These are phyloP conservation scores for Anniella stebbinsi DNA, from an alignment of 2,797 vertebrate genomes.

Conservation along the genomic window DNA sequence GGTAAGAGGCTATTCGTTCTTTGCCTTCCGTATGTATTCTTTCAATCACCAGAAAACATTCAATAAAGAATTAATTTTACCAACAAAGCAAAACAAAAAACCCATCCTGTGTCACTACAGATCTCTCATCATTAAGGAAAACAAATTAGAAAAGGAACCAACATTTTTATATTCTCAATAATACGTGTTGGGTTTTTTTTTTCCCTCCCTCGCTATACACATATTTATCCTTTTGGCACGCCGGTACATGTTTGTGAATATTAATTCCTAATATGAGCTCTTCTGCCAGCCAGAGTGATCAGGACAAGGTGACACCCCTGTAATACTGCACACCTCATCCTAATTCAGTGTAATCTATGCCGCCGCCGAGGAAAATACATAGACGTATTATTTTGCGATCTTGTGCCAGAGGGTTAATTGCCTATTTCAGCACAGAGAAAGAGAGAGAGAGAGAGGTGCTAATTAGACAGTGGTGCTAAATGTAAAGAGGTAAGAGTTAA, in stretches of 20 bases:
- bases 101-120: constrained; percentile 66
- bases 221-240: constrained; percentile 60
- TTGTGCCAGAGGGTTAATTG: constrained; percentile 39
- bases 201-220: constrained; percentile 22
- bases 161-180: constrained; percentile 62
- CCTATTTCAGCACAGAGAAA: constrained; percentile 36
- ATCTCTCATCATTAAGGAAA: constrained; percentile 70
- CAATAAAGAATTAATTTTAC: neutral
- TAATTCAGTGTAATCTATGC: constrained; percentile 21
- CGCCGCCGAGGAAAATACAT: neutral
- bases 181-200: constrained; percentile 57
- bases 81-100: neutral
- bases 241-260: constrained; percentile 70
- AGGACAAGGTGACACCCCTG: neutral
- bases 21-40: neutral
- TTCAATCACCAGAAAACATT: neutral
- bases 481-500: neutral
- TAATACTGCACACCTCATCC: constrained; percentile 19
- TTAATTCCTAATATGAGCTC: constrained; percentile 61
- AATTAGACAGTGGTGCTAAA: neutral
- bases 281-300: constrained; percentile 51
- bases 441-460: neutral
- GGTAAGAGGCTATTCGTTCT: neutral
- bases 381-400: neutral
- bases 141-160: constrained; percentile 65